These are phyloP conservation scores for Apodemia hepburni DNA, from an alignment of 2,888 invertebrate genomes.

Conservation along the genomic window DNA sequence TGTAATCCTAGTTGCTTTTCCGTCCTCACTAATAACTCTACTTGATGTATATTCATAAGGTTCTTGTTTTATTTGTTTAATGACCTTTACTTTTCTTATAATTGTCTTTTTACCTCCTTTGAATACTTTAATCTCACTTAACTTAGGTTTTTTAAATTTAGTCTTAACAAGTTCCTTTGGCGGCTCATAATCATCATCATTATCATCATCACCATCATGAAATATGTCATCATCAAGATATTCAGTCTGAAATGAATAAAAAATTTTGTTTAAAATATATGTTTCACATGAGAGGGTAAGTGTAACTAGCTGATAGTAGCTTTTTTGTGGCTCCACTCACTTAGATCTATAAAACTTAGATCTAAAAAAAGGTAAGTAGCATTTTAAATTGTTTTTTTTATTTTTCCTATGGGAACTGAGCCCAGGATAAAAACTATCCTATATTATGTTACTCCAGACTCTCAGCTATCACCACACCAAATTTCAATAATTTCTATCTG, in stretches of 20 bases:
- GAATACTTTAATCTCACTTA: constrained; percentile 64
- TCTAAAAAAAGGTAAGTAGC: too few species aligned
- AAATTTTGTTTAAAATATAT: not conserved
- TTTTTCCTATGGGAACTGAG: too few species aligned
- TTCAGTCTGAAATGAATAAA: constrained; percentile 46
- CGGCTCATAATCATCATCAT: constrained; percentile 64
- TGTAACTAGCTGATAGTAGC: too few species aligned
- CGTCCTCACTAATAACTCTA: constrained; percentile 41
- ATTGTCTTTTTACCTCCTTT: constrained; percentile 54
- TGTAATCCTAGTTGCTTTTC: constrained; percentile 63
- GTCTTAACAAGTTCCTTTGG: constrained; percentile 48
- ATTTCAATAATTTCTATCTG: too few species aligned
- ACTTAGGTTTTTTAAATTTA: constrained; percentile 65
- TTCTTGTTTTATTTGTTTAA: constrained; percentile 53
- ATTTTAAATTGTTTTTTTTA: too few species aligned
- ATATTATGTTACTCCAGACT: too few species aligned
- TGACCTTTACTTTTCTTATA: constrained; percentile 59
- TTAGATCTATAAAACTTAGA: too few species aligned
- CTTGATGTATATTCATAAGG: constrained; percentile 33
- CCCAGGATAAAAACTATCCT: too few species aligned
- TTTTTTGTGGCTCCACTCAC: too few species aligned
- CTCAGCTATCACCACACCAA: too few species aligned
- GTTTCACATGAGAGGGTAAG: too few species aligned
- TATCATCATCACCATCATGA: constrained; percentile 60
- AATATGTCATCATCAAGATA: constrained; percentile 60